Evolutionary conservation across 2,888 invertebrate species (phyloP).

Genomic region (Cephus runcator): DNA sequence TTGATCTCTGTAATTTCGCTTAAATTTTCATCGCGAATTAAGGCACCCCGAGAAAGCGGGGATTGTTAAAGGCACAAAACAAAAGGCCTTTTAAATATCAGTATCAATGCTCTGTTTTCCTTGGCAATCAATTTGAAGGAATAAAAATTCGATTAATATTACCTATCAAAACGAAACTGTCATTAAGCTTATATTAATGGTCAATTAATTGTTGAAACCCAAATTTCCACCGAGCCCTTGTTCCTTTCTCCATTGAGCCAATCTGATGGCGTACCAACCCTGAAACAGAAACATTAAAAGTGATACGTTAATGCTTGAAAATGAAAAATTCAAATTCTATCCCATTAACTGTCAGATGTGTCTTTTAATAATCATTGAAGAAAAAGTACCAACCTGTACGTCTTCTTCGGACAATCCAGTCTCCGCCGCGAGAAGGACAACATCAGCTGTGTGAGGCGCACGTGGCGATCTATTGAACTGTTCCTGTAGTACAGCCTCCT

Average conservation of each 20-base stretch:
- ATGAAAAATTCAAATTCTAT: neutral
- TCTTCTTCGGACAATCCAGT: conserved; percentile 67
- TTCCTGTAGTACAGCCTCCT: conserved; percentile 66
- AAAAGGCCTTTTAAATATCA: neutral
- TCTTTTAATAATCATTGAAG: neutral
- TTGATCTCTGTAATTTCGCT: neutral
- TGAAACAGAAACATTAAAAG: conserved; percentile 30
- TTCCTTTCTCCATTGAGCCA: conserved; percentile 63
- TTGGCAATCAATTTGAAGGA: neutral
- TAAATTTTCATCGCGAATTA: neutral
- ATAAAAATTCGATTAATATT: neutral
- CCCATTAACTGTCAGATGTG: neutral
- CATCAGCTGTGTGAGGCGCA: conserved; percentile 67
- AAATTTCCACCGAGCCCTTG: conserved; percentile 59
- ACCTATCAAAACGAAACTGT: neutral
- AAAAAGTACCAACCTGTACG: conserved; percentile 61
- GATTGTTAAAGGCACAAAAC: neutral
- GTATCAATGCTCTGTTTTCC: neutral
- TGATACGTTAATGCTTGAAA: neutral
- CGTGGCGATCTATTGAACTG: conserved; percentile 67
- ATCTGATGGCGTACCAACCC: conserved; percentile 61
- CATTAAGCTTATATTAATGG: neutral
- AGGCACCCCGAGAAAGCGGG: neutral
- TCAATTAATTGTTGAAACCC: conserved; percentile 22
- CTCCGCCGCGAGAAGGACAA: conserved; percentile 68